Evolutionary conservation across 2,888 invertebrate species (phyloP), one percentile per base, ranked within the genome.

Genomic region (Dysmachus trigonus): DNA sequence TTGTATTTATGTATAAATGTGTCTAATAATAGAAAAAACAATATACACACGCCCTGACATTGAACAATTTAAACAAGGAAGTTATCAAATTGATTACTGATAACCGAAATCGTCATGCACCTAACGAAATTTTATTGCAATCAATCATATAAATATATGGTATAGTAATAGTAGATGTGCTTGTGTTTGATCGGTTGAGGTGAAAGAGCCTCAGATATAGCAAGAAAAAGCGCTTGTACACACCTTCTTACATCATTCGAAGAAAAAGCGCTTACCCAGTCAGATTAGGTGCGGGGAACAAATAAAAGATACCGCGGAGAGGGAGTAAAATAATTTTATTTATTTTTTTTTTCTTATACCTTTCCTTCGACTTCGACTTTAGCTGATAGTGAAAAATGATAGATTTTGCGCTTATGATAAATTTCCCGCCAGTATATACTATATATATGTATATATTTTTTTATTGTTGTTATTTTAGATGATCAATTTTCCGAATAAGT

Each of bases 221-320:
- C 10, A 27, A 62, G 62, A 62, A 62, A 62, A 27, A 22, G 62
- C 22, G 27, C 62, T 3, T 10, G 62, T 22, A 27, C 76, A 76
- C 76, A 41, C 76, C 41, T 76, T 76, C 76, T 76, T 76, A 76
- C 76, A 76, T 76, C 76, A 76, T 76, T 27, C 76, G 18, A 76
- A 76, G 76, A 76, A 76, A 76, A 76, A 62, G 62, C 38, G 76
- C 31, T 76, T 76, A 35, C 76, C 22, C 10, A 41, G 1, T 10
- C n/a, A 76, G 76, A 76, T 76, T 38, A 76, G 38, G 76, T 62
- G 62, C 35, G 22, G 76, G 38, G 76, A 76, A 38, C 76, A 76
- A 76, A 76, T 22, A 76, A 62, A 74, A 41, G 76, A 76, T 76
- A 76, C 22, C 76, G 62, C 62, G 3, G 62, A 62, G 27, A 62